phyloP scores from a whole-genome alignment of 2,797 vertebrate species.

The Erpetoichthys calabaricus region DNA sequence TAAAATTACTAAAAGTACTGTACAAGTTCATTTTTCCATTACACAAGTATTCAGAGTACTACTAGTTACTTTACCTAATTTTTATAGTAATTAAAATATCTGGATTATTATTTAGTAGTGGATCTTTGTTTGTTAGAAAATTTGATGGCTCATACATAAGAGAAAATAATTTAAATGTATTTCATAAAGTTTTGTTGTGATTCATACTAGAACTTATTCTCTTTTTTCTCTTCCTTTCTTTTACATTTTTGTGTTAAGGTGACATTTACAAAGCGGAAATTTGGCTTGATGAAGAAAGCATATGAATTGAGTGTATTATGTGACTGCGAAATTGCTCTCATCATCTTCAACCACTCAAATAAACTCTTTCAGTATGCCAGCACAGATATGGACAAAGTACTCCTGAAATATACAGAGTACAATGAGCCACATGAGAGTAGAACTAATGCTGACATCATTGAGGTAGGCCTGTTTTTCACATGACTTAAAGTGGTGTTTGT shows the following conservation, averaged over 20 bases:
- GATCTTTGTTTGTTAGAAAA: too few species aligned
- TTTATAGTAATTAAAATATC: too few species aligned
- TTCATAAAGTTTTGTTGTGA: too few species aligned
- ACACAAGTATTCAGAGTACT: too few species aligned
- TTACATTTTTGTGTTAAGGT: slow-evolving; percentile 43
- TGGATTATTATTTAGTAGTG: too few species aligned
- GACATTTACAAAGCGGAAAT: slow-evolving; percentile 92
- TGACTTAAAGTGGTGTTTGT: too few species aligned
- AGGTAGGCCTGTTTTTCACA: slow-evolving; percentile 40
- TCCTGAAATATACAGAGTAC: slow-evolving; percentile 87
- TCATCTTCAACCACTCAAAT: slow-evolving; percentile 98
- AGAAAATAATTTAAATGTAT: too few species aligned
- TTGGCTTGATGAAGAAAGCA: slow-evolving; percentile 76
- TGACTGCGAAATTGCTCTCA: slow-evolving; percentile 93
- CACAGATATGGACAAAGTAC: slow-evolving; percentile 84
- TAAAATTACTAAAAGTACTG: too few species aligned
- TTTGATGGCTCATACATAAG: too few species aligned
- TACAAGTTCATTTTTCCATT: too few species aligned
- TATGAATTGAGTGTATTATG: slow-evolving; percentile 76
- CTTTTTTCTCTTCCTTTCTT: neutral
- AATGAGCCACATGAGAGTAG: slow-evolving; percentile 92
- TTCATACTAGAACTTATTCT: neutral
- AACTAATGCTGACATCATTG: slow-evolving; percentile 90
- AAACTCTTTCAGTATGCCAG: slow-evolving; percentile 91
- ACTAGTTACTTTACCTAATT: too few species aligned